A percentile compares a stretch with the other conserved stretches of the same genome.
These are phyloP conservation scores for Rhorus exstirpatorius DNA, from an alignment of 2,888 invertebrate genomes.

Conservation along the genomic window DNA sequence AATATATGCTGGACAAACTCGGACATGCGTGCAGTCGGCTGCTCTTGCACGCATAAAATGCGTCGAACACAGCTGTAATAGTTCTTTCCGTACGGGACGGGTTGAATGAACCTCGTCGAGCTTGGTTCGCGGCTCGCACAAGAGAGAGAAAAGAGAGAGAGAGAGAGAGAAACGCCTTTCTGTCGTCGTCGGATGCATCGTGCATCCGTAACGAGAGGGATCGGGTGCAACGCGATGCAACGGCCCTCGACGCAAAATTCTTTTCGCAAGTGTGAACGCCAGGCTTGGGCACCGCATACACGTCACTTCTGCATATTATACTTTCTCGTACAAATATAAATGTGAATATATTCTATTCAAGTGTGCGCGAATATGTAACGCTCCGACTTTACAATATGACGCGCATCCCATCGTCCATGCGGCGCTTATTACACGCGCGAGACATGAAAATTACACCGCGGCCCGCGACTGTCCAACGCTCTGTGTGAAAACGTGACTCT, in stretches of 20 bases:
- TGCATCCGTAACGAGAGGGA: constrained; percentile 83
- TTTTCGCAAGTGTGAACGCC: constrained; percentile 53
- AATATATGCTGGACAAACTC: constrained; percentile 53
- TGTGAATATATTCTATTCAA: too few relatives aligned
- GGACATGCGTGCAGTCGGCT: constrained; percentile 53
- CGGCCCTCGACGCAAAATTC: constrained; percentile 57
- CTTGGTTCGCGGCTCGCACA: constrained; percentile 32
- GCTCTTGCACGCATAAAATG: constrained; percentile 53
- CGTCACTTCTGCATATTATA: constrained; percentile 29
- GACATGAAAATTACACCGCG: constrained; percentile 60
- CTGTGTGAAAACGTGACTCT: constrained; percentile 43
- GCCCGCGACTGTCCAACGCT: constrained; percentile 33
- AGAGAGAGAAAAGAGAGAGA: constrained; percentile 23
- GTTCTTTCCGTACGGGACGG: constrained; percentile 61
- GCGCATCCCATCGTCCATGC: constrained; percentile 44
- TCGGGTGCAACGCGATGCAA: constrained; percentile 76
- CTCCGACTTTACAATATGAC: constrained; percentile 79
- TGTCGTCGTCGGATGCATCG: constrained; percentile 78
- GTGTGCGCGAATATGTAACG: constrained; percentile 59
- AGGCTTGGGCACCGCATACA: constrained; percentile 16
- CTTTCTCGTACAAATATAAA: neutral
- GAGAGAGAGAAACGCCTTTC: constrained; percentile 27
- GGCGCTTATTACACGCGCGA: constrained; percentile 61
- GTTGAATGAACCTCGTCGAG: constrained; percentile 65
- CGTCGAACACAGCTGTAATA: constrained; percentile 50